Evolutionary conservation across 2,113 vertebrate species (phyloP).

Genomic region (Zosterops pallidus): DNA sequence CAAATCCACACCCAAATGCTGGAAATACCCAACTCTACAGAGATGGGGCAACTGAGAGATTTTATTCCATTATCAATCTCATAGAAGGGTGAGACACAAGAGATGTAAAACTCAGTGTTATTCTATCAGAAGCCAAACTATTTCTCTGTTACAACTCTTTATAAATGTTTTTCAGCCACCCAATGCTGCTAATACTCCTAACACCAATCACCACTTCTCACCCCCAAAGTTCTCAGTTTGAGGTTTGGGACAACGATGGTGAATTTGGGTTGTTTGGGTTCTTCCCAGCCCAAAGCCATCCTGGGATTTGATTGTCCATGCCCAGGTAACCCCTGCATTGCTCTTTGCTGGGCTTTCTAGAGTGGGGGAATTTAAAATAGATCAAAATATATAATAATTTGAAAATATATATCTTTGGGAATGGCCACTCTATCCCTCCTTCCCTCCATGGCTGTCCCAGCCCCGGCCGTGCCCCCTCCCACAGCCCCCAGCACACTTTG

Average conservation of each 20-base stretch:
- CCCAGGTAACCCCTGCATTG: background rate
- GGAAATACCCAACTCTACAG: background rate
- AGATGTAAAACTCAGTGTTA: background rate
- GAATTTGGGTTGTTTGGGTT: background rate
- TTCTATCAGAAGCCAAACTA: background rate
- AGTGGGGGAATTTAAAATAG: no score
- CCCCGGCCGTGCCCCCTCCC: background rate
- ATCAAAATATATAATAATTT: background rate
- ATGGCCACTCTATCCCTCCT: rapidly evolving
- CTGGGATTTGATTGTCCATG: rapidly evolving
- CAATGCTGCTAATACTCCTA: background rate
- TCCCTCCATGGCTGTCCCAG: background rate
- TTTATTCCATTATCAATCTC: background rate
- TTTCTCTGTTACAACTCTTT: background rate
- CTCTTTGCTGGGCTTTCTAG: background rate
- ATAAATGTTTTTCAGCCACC: background rate
- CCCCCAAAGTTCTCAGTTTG: background rate
- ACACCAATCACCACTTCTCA: background rate
- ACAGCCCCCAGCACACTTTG: slow-evolving; percentile 56
- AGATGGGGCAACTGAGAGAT: background rate
- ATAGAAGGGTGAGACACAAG: background rate
- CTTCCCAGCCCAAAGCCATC: background rate
- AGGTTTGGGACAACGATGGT: background rate
- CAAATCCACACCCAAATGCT: rapidly evolving
- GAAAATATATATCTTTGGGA: rapidly evolving